phyloP scores from a whole-genome alignment of 1,140 invertebrate genomes.

The Zaprionus africanus region DNA sequence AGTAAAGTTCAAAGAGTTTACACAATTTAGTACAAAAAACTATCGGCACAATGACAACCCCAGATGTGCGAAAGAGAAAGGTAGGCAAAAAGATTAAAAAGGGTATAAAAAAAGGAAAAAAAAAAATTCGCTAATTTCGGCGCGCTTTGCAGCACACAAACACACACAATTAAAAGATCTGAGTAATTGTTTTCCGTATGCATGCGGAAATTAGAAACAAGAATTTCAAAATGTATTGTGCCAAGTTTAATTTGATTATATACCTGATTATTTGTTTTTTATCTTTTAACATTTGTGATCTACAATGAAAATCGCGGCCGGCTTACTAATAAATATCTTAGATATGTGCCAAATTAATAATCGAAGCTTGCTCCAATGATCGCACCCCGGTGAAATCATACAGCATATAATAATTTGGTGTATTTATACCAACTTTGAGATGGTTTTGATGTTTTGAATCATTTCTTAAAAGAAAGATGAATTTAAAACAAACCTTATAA shows the following conservation, averaged over 20 bases:
- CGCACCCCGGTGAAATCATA: not conserved
- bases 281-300: not conserved
- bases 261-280: constrained; percentile 6
- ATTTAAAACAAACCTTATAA: not conserved
- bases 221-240: constrained; percentile 33
- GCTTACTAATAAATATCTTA: not conserved
- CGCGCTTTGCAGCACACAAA: not conserved
- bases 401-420: too few relatives aligned
- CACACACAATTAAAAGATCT: not conserved
- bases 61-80: constrained; percentile 72
- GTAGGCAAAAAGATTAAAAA: constrained; percentile 65
- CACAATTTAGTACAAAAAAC: constrained; percentile 44
- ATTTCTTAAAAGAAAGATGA: not conserved
- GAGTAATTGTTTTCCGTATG: constrained; percentile 28
- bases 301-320: not conserved
- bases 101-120: not conserved
- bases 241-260: constrained; percentile 46
- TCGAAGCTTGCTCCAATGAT: not conserved
- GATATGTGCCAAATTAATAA: not conserved
- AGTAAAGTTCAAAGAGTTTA: constrained; percentile 47
- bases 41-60: constrained; percentile 54
- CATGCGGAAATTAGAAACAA: constrained; percentile 56
- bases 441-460: too few relatives aligned
- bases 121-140: constrained; percentile 34
- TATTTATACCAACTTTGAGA: not conserved